Percentiles rank a stretch among this genome's conserved stretches.
Conservation (phyloP, 1,140 invertebrate genomes). For the Caenorhabditis briggsae region DNA sequence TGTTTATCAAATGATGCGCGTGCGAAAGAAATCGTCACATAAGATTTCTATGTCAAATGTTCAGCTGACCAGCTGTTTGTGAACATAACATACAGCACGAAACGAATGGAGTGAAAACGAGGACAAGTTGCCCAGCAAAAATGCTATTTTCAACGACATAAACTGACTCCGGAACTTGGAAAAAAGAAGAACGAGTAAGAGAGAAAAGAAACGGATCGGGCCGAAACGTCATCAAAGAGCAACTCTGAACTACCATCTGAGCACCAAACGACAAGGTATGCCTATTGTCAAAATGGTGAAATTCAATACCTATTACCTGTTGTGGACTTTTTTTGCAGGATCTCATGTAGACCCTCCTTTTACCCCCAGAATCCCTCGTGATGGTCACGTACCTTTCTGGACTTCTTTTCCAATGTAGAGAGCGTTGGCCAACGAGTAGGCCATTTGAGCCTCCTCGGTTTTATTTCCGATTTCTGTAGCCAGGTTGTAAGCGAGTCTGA, state of each 20-base stretch:
- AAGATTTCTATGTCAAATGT: constrained; percentile 34
- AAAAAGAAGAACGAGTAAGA: not conserved
- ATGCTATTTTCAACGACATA: constrained; percentile 23
- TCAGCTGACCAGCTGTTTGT: constrained; percentile 52
- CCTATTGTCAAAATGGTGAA: constrained; percentile 17
- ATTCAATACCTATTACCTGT: constrained; percentile 42
- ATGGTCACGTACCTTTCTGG: constrained; percentile 39
- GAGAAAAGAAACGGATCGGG: too few relatives aligned
- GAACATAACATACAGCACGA: constrained; percentile 17
- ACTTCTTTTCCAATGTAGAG: constrained; percentile 49
- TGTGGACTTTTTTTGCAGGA: constrained; percentile 10
- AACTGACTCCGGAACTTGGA: constrained; percentile 9
- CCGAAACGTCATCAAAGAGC: constrained; percentile 14
- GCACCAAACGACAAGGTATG: not conserved
- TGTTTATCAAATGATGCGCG: constrained; percentile 52
- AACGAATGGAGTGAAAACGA: not conserved
- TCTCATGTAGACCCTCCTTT: not conserved
- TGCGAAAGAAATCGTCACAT: constrained; percentile 16
- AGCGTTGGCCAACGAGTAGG: constrained; percentile 42
- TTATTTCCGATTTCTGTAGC: constrained; percentile 90
- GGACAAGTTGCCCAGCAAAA: not conserved
- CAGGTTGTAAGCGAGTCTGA: constrained; percentile 86
- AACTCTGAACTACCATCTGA: not conserved
- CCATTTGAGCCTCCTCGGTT: constrained; percentile 91
- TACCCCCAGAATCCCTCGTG: not conserved